Conservation (phyloP, 1,140 invertebrate genomes). For the Pseudomyrmex cubaensis region DNA sequence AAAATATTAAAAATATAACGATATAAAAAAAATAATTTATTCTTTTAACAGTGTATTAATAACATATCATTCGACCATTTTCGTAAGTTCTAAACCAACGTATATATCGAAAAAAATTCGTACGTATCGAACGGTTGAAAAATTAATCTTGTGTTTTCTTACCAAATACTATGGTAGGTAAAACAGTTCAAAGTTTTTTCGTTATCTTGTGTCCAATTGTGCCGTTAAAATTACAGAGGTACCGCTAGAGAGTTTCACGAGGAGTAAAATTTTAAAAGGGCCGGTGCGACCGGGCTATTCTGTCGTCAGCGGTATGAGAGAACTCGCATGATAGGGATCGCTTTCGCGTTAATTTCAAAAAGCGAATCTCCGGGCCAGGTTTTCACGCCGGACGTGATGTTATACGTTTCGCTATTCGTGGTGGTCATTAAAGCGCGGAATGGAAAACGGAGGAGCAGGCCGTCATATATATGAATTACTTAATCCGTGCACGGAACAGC, state of each 20-base stretch:
- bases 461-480: slow-evolving; percentile 72
- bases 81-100: too few relatives aligned
- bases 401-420: slow-evolving; percentile 5
- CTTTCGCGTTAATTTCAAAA: slow-evolving; percentile 44
- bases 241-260: slow-evolving; percentile 3
- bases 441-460: slow-evolving; percentile 37
- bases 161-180: too few relatives aligned
- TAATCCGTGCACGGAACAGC: slow-evolving; percentile 61
- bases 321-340: slow-evolving; percentile 43
- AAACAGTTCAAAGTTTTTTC: slow-evolving; percentile 9
- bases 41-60: too few relatives aligned
- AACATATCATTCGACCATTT: too few relatives aligned
- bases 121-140: too few relatives aligned
- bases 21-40: too few relatives aligned
- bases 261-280: slow-evolving; percentile 48
- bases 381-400: slow-evolving; percentile 32
- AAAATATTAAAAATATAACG: too few relatives aligned
- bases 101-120: too few relatives aligned
- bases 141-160: too few relatives aligned
- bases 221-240: not conserved
- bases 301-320: not conserved
- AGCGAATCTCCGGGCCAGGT: slow-evolving; percentile 37
- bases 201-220: not conserved
- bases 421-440: slow-evolving; percentile 15
- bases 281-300: not conserved